Evolutionary conservation across 2,888 invertebrate species (phyloP).

Genomic region (Lochmaea crataegi): DNA sequence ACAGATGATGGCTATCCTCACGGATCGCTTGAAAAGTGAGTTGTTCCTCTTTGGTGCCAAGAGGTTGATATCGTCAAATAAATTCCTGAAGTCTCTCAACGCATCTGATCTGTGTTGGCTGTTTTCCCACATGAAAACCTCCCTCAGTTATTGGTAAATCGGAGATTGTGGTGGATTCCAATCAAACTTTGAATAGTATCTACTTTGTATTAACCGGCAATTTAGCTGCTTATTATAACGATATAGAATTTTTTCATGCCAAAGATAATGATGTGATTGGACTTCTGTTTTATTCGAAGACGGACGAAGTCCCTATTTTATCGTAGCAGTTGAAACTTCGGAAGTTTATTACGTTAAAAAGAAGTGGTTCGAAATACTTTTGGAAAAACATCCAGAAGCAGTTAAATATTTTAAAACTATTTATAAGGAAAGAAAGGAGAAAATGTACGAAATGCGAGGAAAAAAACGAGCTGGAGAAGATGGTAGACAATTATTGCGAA

Average conservation of each 20-base stretch:
- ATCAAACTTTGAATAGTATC: constrained; percentile 63
- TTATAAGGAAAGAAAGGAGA: not conserved
- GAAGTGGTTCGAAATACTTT: constrained; percentile 3
- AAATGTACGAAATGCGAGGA: not conserved
- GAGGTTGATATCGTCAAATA: constrained; percentile 65
- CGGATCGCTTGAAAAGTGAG: constrained; percentile 63
- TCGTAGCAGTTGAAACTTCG: constrained; percentile 58
- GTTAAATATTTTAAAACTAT: not conserved
- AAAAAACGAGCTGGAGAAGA: not conserved
- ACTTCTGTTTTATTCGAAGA: constrained; percentile 51
- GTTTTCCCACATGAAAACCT: constrained; percentile 31
- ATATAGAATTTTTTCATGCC: constrained; percentile 67
- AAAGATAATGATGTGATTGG: constrained; percentile 69
- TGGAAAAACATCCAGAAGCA: not conserved
- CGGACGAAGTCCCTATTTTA: not conserved
- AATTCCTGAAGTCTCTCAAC: constrained; percentile 64
- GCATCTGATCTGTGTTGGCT: constrained; percentile 56
- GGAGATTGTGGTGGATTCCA: constrained; percentile 64
- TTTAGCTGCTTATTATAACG: constrained; percentile 63
- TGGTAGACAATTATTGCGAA: not conserved
- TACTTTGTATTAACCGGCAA: constrained; percentile 68
- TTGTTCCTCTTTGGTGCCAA: constrained; percentile 65
- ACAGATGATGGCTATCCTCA: constrained; percentile 49
- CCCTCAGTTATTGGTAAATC: constrained; percentile 23
- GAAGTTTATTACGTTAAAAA: constrained; percentile 48